Percentiles rank a stretch among this genome's conserved stretches.
phyloP scores from a whole-genome alignment of 2,888 invertebrate species.

The Dichetophora obliterata region DNA sequence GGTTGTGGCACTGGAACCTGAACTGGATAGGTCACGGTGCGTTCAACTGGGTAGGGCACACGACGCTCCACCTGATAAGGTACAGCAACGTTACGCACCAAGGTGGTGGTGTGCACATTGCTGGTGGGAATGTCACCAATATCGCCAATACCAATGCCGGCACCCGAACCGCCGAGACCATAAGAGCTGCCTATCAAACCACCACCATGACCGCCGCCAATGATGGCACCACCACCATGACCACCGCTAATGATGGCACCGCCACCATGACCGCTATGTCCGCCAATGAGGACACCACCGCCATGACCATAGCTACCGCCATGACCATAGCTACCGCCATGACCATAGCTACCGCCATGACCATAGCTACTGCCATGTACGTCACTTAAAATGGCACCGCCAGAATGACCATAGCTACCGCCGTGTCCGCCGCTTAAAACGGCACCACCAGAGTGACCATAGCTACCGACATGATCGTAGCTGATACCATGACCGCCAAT shows the following conservation, averaged over 20 bases:
- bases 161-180: slow-evolving; percentile 52
- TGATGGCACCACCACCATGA: slow-evolving; percentile 55
- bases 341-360: slow-evolving; percentile 68
- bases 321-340: slow-evolving; percentile 45
- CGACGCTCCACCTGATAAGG: slow-evolving; percentile 79
- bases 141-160: slow-evolving; percentile 49
- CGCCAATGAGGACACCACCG: slow-evolving; percentile 72
- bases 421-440: not conserved
- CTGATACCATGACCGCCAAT: slow-evolving; percentile 22
- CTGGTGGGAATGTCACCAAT: slow-evolving; percentile 63
- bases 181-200: slow-evolving; percentile 67
- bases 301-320: slow-evolving; percentile 56
- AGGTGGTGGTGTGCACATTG: slow-evolving; percentile 77
- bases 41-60: slow-evolving; percentile 80
- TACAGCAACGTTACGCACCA: slow-evolving; percentile 79
- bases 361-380: slow-evolving; percentile 58
- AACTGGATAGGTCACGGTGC: slow-evolving; percentile 79
- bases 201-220: slow-evolving; percentile 50
- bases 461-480: not conserved
- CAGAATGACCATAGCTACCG: slow-evolving; percentile 68
- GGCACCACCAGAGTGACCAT: not conserved
- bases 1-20: slow-evolving; percentile 76
- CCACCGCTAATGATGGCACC: slow-evolving; percentile 54
- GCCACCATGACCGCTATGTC: slow-evolving; percentile 63
- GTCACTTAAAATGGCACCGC: slow-evolving; percentile 52